Evolutionary conservation across 2,113 vertebrate species (phyloP).

Genomic region (Carlito syrichta): DNA sequence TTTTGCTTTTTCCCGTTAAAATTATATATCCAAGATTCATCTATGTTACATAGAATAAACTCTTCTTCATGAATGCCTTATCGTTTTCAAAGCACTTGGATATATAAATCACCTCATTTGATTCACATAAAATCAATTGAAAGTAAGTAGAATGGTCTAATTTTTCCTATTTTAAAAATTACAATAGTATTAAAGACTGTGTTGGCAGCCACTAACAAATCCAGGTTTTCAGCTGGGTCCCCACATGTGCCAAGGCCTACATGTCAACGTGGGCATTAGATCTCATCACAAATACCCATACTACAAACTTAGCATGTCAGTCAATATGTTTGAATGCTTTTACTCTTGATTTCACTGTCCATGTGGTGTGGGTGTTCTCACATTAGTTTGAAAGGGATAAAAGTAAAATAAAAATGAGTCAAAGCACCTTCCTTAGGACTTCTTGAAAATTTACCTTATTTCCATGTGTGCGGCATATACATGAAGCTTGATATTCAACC

Average conservation of each 20-base stretch:
- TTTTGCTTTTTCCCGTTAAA: not conserved
- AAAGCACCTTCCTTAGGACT: constrained; percentile 48
- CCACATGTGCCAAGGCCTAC: not conserved
- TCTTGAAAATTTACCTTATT: constrained; percentile 66
- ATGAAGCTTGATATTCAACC: constrained; percentile 62
- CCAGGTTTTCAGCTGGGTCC: not conserved
- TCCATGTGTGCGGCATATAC: constrained; percentile 68
- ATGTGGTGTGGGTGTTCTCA: not conserved
- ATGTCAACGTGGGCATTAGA: not conserved
- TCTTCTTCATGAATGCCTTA: not conserved
- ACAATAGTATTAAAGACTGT: not conserved
- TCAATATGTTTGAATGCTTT: not conserved
- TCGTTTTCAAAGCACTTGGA: not conserved
- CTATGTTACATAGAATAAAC: not conserved
- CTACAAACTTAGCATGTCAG: not conserved
- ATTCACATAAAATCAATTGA: not conserved
- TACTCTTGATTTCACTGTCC: not conserved
- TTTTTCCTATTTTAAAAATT: not conserved
- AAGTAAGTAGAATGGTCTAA: not conserved
- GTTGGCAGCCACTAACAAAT: not conserved
- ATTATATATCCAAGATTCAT: not conserved
- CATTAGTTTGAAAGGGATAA: not conserved
- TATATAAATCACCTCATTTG: not conserved
- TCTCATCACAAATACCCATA: not conserved
- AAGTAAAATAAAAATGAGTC: constrained; percentile 37